These are phyloP conservation scores for Eudasyphora cyanicolor DNA, from an alignment of 2,888 invertebrate species.

Conservation along the genomic window DNA sequence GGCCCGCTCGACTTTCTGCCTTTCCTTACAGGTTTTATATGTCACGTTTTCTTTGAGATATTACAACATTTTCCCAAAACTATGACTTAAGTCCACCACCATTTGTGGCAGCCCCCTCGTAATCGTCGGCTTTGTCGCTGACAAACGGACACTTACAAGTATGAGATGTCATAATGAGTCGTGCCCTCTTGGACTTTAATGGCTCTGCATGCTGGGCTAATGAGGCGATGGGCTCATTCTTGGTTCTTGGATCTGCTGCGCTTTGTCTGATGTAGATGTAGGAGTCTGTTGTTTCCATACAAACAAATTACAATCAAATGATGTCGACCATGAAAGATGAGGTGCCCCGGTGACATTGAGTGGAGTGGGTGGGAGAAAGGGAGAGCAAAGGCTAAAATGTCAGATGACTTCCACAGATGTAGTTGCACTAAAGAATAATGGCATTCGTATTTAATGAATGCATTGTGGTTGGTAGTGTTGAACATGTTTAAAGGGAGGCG, in stretches of 20 bases:
- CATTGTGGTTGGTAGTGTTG: neutral
- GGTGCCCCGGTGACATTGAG: neutral
- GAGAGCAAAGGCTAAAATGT: neutral
- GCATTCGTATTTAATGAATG: neutral
- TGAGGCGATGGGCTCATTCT: neutral
- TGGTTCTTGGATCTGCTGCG: neutral
- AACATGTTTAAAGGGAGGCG: no score
- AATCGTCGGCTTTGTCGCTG: neutral
- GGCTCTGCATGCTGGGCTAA: neutral
- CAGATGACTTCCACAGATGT: neutral
- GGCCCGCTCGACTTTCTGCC: no score
- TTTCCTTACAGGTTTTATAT: no score
- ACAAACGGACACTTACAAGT: neutral
- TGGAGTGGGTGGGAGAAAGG: no score
- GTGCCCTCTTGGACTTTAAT: neutral
- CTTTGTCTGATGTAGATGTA: no score
- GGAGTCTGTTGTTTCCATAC: neutral
- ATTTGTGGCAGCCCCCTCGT: neutral
- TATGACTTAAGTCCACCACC: no score
- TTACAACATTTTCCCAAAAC: no score
- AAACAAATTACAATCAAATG: neutral
- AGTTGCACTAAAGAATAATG: no score
- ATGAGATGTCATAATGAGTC: neutral
- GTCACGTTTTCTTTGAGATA: no score
- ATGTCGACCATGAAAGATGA: slow-evolving; percentile 9